A percentile compares a stretch with the other conserved stretches of the same genome.
Conservation (phyloP, 2,113 vertebrate genomes). For the Phalacrocorax brasilianus region DNA sequence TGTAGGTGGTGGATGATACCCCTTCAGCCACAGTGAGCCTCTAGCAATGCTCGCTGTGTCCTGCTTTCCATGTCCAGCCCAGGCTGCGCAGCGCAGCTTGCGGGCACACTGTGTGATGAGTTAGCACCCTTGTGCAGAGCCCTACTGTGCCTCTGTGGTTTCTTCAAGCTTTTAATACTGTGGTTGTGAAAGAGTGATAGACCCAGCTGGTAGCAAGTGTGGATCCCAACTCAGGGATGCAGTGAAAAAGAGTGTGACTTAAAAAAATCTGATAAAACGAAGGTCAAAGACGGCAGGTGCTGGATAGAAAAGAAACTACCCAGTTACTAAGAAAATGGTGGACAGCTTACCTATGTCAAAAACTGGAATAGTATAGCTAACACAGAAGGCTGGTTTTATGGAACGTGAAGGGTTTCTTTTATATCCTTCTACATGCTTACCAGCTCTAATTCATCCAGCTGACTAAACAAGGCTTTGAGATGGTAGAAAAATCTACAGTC, state of each 20-base stretch:
- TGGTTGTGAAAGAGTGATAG: not conserved
- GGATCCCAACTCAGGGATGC: not conserved
- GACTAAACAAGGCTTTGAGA: not conserved
- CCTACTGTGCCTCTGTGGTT: not conserved
- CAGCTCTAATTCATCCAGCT: not conserved
- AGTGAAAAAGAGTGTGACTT: not conserved
- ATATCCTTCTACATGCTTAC: not conserved
- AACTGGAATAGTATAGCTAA: not conserved
- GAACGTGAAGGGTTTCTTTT: not conserved
- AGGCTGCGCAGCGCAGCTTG: not conserved
- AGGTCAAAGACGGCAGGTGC: not conserved
- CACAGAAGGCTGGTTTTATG: not conserved
- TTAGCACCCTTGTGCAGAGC: not conserved
- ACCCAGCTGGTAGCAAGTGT: not conserved
- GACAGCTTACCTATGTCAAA: not conserved
- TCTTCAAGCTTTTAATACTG: not conserved
- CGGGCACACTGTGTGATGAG: fast-evolving
- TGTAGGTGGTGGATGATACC: not conserved
- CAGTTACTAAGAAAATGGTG: not conserved
- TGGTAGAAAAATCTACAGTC: not conserved
- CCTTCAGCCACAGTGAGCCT: not conserved
- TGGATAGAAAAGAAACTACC: not conserved
- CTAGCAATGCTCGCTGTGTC: not conserved
- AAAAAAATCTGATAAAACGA: not conserved
- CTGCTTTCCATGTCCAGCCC: not conserved